A percentile compares a stretch with the other conserved stretches of the same genome.
Conservation (phyloP, 2,113 vertebrate species). For the Corvus moneduloides region DNA sequence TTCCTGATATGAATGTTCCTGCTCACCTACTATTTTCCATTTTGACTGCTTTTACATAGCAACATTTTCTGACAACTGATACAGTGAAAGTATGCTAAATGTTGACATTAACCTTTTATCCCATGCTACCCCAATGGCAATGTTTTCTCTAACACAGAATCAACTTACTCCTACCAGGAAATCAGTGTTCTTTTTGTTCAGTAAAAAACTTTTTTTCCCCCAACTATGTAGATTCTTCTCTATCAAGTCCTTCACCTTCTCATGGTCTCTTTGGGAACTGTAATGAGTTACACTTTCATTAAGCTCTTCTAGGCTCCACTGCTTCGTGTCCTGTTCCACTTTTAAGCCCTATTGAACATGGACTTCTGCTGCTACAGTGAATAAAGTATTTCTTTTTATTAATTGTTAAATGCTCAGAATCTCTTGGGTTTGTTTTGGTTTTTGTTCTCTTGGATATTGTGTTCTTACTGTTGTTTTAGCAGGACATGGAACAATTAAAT, state of each 20-base stretch:
- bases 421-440: not conserved
- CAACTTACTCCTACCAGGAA: not conserved
- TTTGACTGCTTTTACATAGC: not conserved
- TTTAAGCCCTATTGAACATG: not conserved
- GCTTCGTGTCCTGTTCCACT: not conserved
- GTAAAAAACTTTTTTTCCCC: not conserved
- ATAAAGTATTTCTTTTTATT: not conserved
- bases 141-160: not conserved
- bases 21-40: not conserved
- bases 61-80: not conserved
- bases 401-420: not conserved
- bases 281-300: not conserved
- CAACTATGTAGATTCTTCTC: not conserved
- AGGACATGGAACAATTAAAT: not conserved
- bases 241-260: not conserved
- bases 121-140: fast-evolving
- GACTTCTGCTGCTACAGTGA: not conserved
- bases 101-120: not conserved
- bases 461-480: not conserved
- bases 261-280: not conserved
- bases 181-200: not conserved
- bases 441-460: not conserved
- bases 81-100: not conserved
- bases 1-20: not conserved
- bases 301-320: not conserved